Base-by-base conservation (phyloP, 2,113 vertebrate genomes). In the Protomyctophum bolini region DNA sequence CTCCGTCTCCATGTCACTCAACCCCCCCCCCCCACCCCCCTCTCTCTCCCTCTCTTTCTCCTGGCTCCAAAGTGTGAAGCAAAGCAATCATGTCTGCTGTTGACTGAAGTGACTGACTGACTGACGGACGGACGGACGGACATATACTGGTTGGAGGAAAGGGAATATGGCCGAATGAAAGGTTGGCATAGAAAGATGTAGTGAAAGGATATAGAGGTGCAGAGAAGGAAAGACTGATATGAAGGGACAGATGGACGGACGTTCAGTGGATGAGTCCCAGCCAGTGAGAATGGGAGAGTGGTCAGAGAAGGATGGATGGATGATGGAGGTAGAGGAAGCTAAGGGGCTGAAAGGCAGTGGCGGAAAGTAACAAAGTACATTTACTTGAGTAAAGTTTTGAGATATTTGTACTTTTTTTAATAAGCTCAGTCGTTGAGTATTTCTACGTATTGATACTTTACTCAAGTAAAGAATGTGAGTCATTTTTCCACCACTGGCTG, bases 51-150 rank as follows among this genome's bases (percentile, higher is more conserved):
- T 6, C 57, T 29, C 52, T 12, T 6, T 54, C 29, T 41, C 56
- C 60, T 79, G 64, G 72, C 66, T 58, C 62, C 56, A 78, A 79
- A 75, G 62, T 58, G 68, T 73, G 73, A n/a, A 7, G 52, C 68
- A 69, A 69, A 82, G 73, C 70, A 75, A 76, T 57, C 59, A 68
- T 56, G 63, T 64, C 45, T 28, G 57, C 41, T 33, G 41, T 45
- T 41, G 41, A 48, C 49, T 47, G 58, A 29, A 28, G 29, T 33
- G 74, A 60, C 57, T 6, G 72, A 75, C 67, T 41, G 65, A 11
- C 33, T 51, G 2, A 52, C 56, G 57, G 63, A 15, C 28, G 55
- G 48, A 57, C 67, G 70, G 14, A 6, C 12, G 57, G 72, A 76
- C 76, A 61, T 62, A 72, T 61, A 70, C n/a, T 12, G 10, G n/a